Percentiles rank a stretch among this genome's conserved stretches.
Conservation (phyloP, 2,113 vertebrate species). For the Amazona vittata region DNA sequence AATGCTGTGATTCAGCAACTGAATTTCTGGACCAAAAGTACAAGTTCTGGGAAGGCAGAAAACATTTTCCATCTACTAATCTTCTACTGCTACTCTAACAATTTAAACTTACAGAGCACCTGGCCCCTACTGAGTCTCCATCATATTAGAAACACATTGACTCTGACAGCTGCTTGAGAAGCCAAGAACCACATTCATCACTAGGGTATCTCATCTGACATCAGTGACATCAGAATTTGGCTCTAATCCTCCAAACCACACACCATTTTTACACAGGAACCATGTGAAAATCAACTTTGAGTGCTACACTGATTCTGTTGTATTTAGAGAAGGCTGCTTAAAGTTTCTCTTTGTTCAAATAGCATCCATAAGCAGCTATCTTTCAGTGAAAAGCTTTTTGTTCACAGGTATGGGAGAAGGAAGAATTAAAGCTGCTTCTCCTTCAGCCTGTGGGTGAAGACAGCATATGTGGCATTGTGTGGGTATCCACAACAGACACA, state of each 20-base stretch:
- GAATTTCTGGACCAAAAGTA: neutral
- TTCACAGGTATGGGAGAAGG: neutral
- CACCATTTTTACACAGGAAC: neutral
- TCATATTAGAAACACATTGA: conserved; percentile 56
- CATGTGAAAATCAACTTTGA: conserved; percentile 23
- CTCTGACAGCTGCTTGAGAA: neutral
- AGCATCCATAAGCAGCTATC: neutral
- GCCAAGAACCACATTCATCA: conserved; percentile 47
- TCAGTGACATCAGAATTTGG: conserved; percentile 59
- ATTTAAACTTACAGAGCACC: conserved; percentile 30
- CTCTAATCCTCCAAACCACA: neutral
- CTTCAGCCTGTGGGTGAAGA: neutral
- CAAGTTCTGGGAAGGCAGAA: neutral
- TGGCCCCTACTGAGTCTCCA: neutral
- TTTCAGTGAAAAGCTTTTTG: neutral
- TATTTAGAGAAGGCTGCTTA: neutral
- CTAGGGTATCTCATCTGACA: conserved; percentile 41
- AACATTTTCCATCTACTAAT: conserved; percentile 17
- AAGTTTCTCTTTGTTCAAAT: neutral
- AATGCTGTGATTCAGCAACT: neutral
- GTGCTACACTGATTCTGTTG: neutral
- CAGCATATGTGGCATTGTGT: neutral
- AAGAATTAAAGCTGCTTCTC: neutral
- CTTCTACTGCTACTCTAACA: neutral
- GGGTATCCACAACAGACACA: neutral